These are phyloP conservation scores for Nymphalis c-album DNA, from an alignment of 2,888 invertebrate species.

Conservation along the genomic window DNA sequence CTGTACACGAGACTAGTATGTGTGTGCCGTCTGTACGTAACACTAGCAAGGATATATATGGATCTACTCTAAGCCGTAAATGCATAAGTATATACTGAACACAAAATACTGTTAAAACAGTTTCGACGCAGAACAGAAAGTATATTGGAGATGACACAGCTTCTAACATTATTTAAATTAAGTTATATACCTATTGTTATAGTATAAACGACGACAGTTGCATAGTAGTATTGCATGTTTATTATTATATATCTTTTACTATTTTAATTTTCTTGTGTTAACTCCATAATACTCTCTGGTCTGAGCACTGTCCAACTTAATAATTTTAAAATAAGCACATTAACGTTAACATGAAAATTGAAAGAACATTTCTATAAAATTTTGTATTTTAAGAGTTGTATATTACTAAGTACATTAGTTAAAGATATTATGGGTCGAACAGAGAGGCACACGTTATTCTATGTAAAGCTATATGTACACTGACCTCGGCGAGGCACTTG, in stretches of 20 bases:
- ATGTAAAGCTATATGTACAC: constrained; percentile 72
- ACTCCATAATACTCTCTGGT: not conserved
- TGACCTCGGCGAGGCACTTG: constrained; percentile 69
- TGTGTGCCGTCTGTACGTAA: constrained; percentile 43
- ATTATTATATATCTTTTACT: not conserved
- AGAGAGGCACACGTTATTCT: constrained; percentile 68
- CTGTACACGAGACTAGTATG: constrained; percentile 66
- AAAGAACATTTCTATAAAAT: not conserved
- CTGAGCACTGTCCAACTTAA: not conserved
- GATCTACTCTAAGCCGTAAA: constrained; percentile 15
- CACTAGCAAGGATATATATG: not conserved
- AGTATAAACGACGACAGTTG: too few relatives aligned
- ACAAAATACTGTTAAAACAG: constrained; percentile 12
- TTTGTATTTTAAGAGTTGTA: not conserved
- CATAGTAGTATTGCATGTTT: not conserved
- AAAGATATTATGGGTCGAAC: constrained; percentile 41
- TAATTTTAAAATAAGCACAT: not conserved
- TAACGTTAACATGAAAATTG: constrained; percentile 4
- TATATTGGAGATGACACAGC: not conserved
- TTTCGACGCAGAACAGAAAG: not conserved
- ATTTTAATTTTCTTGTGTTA: not conserved
- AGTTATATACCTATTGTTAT: not conserved
- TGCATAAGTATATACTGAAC: constrained; percentile 26
- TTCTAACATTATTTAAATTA: not conserved
- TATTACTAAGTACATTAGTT: constrained; percentile 23